Conservation (phyloP, 2,888 invertebrate genomes). For the Mesodorylaimus sp. region DNA sequence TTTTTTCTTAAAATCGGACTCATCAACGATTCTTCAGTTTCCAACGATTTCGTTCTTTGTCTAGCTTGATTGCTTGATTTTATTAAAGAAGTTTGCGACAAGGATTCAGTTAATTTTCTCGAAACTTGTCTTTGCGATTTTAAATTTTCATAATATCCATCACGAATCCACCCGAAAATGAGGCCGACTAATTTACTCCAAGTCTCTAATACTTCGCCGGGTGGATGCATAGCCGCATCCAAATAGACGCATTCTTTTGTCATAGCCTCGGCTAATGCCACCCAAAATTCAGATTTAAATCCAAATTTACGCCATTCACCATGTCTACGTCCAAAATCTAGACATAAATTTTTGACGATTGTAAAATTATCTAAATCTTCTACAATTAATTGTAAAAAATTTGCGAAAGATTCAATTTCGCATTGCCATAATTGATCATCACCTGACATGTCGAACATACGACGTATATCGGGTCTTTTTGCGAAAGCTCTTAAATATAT, state of each 20-base stretch:
- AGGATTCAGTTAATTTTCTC: too few species aligned
- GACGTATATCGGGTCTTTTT: constrained; percentile 23
- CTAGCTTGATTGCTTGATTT: too few species aligned
- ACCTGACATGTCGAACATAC: constrained; percentile 20
- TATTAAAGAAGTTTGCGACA: too few species aligned
- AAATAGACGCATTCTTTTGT: constrained; percentile 26
- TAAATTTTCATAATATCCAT: constrained; percentile 26
- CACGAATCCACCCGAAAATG: constrained; percentile 24
- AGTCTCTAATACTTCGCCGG: constrained; percentile 14
- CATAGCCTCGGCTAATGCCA: constrained; percentile 25
- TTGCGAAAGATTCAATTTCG: constrained; percentile 19
- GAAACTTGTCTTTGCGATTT: constrained; percentile 11
- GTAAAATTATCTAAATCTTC: constrained; percentile 14
- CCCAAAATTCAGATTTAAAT: constrained; percentile 30
- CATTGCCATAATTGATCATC: constrained; percentile 18
- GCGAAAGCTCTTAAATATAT: constrained; percentile 21
- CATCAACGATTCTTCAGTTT: too few species aligned
- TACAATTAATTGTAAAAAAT: constrained; percentile 22
- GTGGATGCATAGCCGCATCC: constrained; percentile 15
- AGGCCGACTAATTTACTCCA: constrained; percentile 24
- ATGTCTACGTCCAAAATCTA: constrained; percentile 1
- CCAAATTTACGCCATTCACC: constrained; percentile 14
- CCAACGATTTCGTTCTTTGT: too few species aligned
- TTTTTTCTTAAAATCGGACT: too few species aligned
- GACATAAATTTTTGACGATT: not conserved